phyloP scores from a whole-genome alignment of 2,888 invertebrate species.

The Diadegma fenestrale region DNA sequence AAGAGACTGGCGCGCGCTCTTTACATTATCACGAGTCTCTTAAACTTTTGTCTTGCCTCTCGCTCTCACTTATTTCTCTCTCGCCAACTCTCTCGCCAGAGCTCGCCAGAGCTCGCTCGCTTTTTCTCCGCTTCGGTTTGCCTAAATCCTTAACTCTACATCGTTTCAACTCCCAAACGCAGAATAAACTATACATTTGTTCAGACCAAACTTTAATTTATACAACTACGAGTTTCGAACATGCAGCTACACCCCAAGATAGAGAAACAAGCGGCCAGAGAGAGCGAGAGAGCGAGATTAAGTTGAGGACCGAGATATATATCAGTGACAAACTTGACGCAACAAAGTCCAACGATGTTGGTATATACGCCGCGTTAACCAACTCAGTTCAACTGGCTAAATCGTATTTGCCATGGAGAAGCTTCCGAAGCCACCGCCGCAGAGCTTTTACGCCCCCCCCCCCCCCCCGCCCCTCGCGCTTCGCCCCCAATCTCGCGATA shows the following conservation, averaged over 20 bases:
- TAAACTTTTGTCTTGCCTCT: neutral
- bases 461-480: neutral
- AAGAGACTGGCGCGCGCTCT: constrained; percentile 34
- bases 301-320: constrained; percentile 3
- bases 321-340: constrained; percentile 42
- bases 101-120: neutral
- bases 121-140: neutral
- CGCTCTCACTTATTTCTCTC: constrained; percentile 21
- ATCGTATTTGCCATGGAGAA: constrained; percentile 60
- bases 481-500: constrained; percentile 19
- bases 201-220: constrained; percentile 65
- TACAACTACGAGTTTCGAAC: constrained; percentile 60
- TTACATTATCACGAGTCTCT: constrained; percentile 21
- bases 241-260: constrained; percentile 31
- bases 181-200: constrained; percentile 62
- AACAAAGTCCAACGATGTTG: constrained; percentile 32
- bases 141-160: constrained; percentile 48
- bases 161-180: constrained; percentile 57
- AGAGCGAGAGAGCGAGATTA: constrained; percentile 8
- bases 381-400: constrained; percentile 41
- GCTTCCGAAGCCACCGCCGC: constrained; percentile 21
- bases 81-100: neutral
- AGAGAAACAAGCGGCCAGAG: neutral
- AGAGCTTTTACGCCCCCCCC: neutral
- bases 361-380: constrained; percentile 20